Base-by-base conservation (phyloP, 2,797 vertebrate species). In the Sphaeramia orbicularis region DNA sequence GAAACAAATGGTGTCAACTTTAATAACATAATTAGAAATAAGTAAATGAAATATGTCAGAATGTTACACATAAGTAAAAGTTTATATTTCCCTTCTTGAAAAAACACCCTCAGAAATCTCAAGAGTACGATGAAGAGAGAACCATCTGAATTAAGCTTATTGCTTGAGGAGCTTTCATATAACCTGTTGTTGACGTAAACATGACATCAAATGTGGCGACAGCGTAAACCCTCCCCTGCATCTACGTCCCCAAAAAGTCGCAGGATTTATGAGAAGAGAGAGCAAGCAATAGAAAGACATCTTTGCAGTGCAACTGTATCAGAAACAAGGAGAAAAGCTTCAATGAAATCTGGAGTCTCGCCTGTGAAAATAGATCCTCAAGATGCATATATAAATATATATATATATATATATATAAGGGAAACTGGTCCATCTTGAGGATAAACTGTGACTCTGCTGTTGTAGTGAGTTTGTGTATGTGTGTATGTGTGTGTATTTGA, bases 221-320 rank as follows among this genome's bases (percentile, higher is more conserved):
- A 27, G 57, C 45, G 54, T 43, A 40, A 60, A 37, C 40, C 16
- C 15, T 43, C 43, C 51, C 27, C 19, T n/a, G 15, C 24, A 16
- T 65, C 45, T 8, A 40, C 7, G 36, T 55, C 62, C 36, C 43
- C 10, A 41, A 54, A 54, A 65, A 54, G 51, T 69, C 37, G 44
- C 58, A n/a, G 9, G 63, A 45, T 83, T 88, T 76, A 85, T 88
- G 83, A 87, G 84, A 84, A 80, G 84, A 90, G 80, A 87, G 83
- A 89, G 81, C 78, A 53, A 86, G 72, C 71, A 42, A 70, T 78
- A 89, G 84, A 91, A 89, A 91, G 84, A 90, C 81, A 90, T 88
- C 81, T 89, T 88, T 91, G 89, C 88, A 90, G 87, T 86, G 87
- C 87, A 79, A 85, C 74, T 76, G 71, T 89, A 78, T 77, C 63